A percentile compares a stretch with the other conserved stretches of the same genome.
These are phyloP conservation scores for Pogonocichla stellata DNA, from an alignment of 2,113 vertebrate genomes.

Conservation along the genomic window DNA sequence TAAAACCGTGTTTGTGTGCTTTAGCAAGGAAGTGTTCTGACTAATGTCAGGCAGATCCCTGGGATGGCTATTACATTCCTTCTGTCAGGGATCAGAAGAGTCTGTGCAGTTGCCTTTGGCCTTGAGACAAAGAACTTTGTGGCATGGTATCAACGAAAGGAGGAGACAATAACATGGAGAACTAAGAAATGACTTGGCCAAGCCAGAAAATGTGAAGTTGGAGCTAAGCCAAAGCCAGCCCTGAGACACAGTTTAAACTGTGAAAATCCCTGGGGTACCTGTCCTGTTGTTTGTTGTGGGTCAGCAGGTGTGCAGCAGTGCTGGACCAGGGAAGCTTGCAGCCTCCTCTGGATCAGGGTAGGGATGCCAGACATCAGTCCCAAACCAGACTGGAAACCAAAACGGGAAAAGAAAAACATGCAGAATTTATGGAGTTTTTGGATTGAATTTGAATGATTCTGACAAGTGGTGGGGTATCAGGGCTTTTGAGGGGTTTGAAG, in stretches of 20 bases:
- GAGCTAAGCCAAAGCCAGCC: neutral
- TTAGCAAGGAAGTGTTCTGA: neutral
- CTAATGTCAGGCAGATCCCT: neutral
- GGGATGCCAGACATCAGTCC: neutral
- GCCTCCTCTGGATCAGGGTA: neutral
- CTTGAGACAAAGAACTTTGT: constrained; percentile 35
- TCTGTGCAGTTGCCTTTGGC: constrained; percentile 59
- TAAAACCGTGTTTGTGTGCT: neutral
- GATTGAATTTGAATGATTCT: neutral
- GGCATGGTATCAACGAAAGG: constrained; percentile 14
- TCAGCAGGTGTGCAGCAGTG: neutral
- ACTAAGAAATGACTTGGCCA: neutral
- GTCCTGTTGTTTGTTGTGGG: neutral
- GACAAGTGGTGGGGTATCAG: neutral
- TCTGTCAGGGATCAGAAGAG: neutral
- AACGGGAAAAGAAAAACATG: neutral
- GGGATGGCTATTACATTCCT: neutral
- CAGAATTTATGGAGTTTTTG: neutral
- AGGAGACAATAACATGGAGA: constrained; percentile 43
- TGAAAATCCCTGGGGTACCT: neutral
- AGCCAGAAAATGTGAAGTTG: neutral
- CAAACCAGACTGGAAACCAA: neutral
- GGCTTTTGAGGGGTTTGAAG: neutral
- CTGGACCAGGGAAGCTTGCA: neutral
- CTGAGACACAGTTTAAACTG: neutral